Evolutionary conservation across 2,113 vertebrate species (phyloP), one percentile per base, ranked within the genome.

Genomic region (Siniperca knerii): DNA sequence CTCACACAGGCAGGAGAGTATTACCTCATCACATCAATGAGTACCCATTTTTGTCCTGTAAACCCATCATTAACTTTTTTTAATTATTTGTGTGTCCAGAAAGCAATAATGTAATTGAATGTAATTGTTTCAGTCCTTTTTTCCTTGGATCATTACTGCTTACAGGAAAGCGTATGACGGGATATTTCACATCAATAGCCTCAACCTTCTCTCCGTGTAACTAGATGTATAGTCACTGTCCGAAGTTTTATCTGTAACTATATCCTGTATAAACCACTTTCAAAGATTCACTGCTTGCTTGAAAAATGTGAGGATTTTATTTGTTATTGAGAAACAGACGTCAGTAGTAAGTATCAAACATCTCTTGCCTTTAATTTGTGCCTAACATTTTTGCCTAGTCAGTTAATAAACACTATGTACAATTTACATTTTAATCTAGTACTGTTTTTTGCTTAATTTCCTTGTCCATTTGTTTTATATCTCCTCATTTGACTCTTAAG

Each of bases 1-100:
- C 52, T 55, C 20, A 71, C 35, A 77, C 55, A 68, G 33, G 25
- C 20, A 66, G 23, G 18, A 46, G 4, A 92, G 37, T 37, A 29
- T 55, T 18, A 23, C 29, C 6, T 25, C 20, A 50, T 18, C 35
- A 33, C 29, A 50, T 60, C 42, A 52, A 3, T 21, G 9, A 20
- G 3, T 64, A 23, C n/a, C 46, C 4, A 33, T 11, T 20, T 46
- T 54, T 64, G 4, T 62, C 33, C 21, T 46, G 23, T 3, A 70
- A 61, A 40, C 8, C 2, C 8, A 71, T 25, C 25, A n/a, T 48
- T 12, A 50, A 54, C 11, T 8, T 62, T 2, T 76, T 76, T 4
- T 3, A 52, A 25, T 62, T 29, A 33, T 54, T 8, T 23, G 10
- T 40, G 15, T 54, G 11, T 46, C 11, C 4, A 8, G 52, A 65